phyloP scores from a whole-genome alignment of 2,113 vertebrate genomes.

The Catharus fuscescens region DNA sequence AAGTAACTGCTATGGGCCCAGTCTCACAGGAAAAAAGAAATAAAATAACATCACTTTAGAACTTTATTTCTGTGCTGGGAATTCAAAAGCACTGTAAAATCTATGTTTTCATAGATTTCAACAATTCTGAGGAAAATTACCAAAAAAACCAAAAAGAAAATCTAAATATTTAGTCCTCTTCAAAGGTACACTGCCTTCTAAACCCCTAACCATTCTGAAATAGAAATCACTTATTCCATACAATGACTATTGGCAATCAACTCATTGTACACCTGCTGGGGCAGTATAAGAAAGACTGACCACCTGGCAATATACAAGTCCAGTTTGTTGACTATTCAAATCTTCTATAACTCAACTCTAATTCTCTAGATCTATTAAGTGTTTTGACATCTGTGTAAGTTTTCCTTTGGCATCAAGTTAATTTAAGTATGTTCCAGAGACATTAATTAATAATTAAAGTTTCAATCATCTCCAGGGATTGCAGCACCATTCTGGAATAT shows the following conservation, averaged over 20 bases:
- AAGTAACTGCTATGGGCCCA: neutral
- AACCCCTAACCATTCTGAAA: neutral
- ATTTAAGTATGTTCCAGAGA: neutral
- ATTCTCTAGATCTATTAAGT: neutral
- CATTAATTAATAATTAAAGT: neutral
- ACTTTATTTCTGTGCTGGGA: neutral
- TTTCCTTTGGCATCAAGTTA: neutral
- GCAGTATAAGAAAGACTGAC: neutral
- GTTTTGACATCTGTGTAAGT: neutral
- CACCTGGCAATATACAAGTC: neutral
- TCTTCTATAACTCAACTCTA: neutral
- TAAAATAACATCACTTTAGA: neutral
- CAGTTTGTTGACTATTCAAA: neutral
- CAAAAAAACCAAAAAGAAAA: neutral
- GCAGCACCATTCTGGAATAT: neutral
- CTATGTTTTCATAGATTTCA: neutral
- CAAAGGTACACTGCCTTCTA: neutral
- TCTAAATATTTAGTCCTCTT: neutral
- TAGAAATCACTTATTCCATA: neutral
- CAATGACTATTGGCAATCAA: neutral
- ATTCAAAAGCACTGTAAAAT: neutral
- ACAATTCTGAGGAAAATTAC: neutral
- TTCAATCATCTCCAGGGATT: neutral
- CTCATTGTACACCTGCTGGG: neutral
- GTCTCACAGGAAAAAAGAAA: neutral